A percentile compares a stretch with the other conserved stretches of the same genome.
Conservation (phyloP, 2,113 vertebrate species). For the Spizaetus ornatus region DNA sequence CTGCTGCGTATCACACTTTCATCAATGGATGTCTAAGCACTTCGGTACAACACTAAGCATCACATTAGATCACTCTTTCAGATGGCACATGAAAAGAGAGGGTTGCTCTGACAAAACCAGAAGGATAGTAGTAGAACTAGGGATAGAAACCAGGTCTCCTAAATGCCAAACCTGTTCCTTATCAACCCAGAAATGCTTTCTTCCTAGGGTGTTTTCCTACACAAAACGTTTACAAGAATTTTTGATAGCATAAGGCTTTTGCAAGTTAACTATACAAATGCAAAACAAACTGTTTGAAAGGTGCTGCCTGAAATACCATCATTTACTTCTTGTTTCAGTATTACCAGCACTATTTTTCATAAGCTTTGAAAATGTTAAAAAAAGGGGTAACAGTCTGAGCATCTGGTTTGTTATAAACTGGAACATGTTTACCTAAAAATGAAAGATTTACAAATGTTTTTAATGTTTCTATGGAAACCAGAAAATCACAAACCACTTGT, state of each 20-base stretch:
- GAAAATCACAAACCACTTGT: background rate
- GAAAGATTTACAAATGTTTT: constrained; percentile 34
- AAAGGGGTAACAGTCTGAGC: background rate
- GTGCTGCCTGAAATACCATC: background rate
- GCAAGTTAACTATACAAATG: background rate
- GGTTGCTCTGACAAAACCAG: background rate
- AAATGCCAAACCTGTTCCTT: background rate
- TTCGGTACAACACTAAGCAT: background rate
- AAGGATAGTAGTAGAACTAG: background rate
- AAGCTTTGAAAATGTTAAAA: background rate
- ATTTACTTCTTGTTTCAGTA: background rate
- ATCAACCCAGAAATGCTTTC: background rate
- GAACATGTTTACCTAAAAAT: background rate
- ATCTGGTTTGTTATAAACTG: constrained; percentile 3
- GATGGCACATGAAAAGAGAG: background rate
- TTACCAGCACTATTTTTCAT: background rate
- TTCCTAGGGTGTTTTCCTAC: background rate
- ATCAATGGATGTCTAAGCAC: background rate
- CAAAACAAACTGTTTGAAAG: background rate
- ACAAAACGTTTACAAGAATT: background rate
- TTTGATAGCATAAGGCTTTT: background rate
- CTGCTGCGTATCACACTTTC: rapidly evolving
- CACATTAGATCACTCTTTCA: background rate
- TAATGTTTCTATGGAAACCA: constrained; percentile 33
- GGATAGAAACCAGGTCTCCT: background rate